Evolutionary conservation across 2,113 vertebrate species (phyloP), one percentile per base, ranked within the genome.

Genomic region (Scartelaos histophorus): DNA sequence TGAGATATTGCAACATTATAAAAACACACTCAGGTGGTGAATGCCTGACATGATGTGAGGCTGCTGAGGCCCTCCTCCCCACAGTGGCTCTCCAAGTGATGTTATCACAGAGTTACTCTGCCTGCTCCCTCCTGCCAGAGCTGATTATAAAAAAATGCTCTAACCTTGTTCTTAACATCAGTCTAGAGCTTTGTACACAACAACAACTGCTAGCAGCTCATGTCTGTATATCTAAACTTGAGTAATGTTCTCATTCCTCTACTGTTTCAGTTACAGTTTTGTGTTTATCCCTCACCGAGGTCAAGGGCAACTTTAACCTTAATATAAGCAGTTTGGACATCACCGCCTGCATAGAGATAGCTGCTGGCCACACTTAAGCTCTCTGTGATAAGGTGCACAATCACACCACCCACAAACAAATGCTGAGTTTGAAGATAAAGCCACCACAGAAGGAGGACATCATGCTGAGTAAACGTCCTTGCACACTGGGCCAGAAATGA

Each of bases 1-100:
- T 93, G 90, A 93, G 91, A 93, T 88, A 93, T 91, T 90, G 88
- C 85, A 91, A 91, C 89, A 92, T 91, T 81, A 93, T 84, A 85
- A 74, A 76, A 81, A 93, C 81, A 92, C 84, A 80, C 84, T 88
- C 80, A 88, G 82, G 82, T 84, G 89, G 79, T 67, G 87, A 81
- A 85, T 38, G 81, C 83, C 62, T 75, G 78, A 61, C 65, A 70
- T 80, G 6, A 73, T 9, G 75, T 84, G 82, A 71, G 80, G 73
- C 80, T 88, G 87, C 82, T 43, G 78, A 67, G 77, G 85, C 83
- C 73, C 82, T 82, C 72, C 67, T 84, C 73, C 38, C 67, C 73
- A 71, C 45, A 13, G 47, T 43, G 21, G 51, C 74, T 65, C 57
- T 21, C 38, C 56, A 43, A 67, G 46, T 49, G 58, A 75, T 29